Conservation (phyloP, 2,113 vertebrate species). For the Hemiprocne comata region DNA sequence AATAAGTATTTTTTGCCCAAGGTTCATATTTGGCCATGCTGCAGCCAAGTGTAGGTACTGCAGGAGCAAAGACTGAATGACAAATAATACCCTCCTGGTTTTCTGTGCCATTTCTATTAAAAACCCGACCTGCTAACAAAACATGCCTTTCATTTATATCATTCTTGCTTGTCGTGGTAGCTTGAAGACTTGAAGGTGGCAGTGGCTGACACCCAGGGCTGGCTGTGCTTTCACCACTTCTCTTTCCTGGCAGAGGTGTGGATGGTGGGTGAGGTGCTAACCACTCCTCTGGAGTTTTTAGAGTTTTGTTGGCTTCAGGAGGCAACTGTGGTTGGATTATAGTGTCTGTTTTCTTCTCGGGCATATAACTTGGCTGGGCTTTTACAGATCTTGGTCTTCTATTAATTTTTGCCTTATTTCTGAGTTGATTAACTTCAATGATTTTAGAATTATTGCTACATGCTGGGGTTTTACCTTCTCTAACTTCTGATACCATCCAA, state of each 20-base stretch:
- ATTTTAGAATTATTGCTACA: slow-evolving; percentile 62
- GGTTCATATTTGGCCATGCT: slow-evolving; percentile 40
- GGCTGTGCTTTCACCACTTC: slow-evolving; percentile 4
- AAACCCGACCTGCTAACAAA: slow-evolving; percentile 32
- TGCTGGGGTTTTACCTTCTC: slow-evolving; percentile 58
- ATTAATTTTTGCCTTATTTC: slow-evolving; percentile 56
- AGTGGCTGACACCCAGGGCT: slow-evolving; percentile 19
- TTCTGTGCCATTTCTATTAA: slow-evolving; percentile 41
- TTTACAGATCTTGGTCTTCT: slow-evolving; percentile 68
- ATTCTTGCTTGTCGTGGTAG: not conserved
- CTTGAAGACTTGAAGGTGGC: slow-evolving; percentile 38
- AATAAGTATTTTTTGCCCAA: slow-evolving; percentile 40
- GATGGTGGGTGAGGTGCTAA: slow-evolving; percentile 81
- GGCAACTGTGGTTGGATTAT: slow-evolving; percentile 74
- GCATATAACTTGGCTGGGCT: slow-evolving; percentile 36
- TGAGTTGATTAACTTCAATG: slow-evolving; percentile 42
- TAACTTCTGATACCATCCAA: slow-evolving; percentile 79
- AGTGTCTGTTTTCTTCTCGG: slow-evolving; percentile 73
- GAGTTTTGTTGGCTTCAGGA: slow-evolving; percentile 70
- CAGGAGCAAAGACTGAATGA: slow-evolving; percentile 40
- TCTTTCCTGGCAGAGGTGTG: slow-evolving; percentile 42
- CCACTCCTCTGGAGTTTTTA: slow-evolving; percentile 74
- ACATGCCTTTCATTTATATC: slow-evolving; percentile 23
- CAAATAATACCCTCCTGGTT: not conserved
- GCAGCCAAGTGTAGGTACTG: slow-evolving; percentile 41